Conservation (phyloP, 2,888 invertebrate genomes). For the Lordiphosa fenestrarum region DNA sequence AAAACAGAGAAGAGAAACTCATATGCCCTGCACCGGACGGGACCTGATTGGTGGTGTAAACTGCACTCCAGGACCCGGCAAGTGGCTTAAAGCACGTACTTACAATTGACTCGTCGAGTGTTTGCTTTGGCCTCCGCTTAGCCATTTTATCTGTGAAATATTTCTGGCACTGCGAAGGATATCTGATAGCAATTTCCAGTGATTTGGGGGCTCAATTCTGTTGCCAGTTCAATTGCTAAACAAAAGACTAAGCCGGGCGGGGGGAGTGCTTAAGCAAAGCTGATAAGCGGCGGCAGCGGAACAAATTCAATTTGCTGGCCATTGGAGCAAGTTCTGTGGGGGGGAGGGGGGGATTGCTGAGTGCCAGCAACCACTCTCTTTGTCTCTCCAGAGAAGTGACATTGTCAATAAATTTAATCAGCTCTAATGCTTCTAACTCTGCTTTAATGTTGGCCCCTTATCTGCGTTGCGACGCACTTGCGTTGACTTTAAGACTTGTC, state of each 20-base stretch:
- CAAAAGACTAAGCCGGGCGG: conserved; percentile 21
- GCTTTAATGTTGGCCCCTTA: conserved; percentile 41
- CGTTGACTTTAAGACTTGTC: conserved; percentile 36
- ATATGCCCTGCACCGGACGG: too few species aligned
- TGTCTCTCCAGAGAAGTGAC: conserved; percentile 19
- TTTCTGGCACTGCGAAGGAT: conserved; percentile 8
- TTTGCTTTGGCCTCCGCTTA: neutral
- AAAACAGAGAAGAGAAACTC: too few species aligned
- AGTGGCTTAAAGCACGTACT: conserved; percentile 15
- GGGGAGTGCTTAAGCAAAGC: conserved; percentile 19
- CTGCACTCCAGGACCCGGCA: conserved; percentile 8
- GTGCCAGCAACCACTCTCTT: conserved; percentile 2
- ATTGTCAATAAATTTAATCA: conserved; percentile 58
- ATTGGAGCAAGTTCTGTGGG: conserved; percentile 7
- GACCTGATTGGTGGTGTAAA: neutral
- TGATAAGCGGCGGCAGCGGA: conserved; percentile 35
- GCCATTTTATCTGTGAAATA: conserved; percentile 18
- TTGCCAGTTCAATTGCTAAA: conserved; percentile 13
- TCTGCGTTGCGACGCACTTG: conserved; percentile 7
- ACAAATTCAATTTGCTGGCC: conserved; percentile 43
- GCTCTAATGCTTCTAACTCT: conserved; percentile 29
- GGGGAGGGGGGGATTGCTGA: too few species aligned
- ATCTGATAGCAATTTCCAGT: conserved; percentile 17
- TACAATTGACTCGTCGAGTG: conserved; percentile 7
- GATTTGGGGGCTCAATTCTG: neutral